Base-by-base conservation (phyloP, 2,113 vertebrate genomes). In the Onychostoma macrolepis region DNA sequence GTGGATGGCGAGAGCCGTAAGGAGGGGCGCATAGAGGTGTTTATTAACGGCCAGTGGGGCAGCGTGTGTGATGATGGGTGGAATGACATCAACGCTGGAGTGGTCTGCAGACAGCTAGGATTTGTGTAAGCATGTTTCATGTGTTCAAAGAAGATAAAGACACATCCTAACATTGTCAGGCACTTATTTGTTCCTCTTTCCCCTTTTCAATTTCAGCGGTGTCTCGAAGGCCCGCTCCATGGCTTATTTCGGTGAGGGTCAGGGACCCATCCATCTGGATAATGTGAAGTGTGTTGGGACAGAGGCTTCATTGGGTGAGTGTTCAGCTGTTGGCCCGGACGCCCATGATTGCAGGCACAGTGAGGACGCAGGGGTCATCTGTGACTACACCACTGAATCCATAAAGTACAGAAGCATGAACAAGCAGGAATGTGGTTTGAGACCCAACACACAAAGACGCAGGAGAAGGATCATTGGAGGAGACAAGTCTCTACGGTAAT, bases 401-500 rank as follows among this genome's bases (percentile, higher is more conserved):
- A 50, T 83, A 17, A 88, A 89, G 10, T 90, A 91, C 4, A 61
- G 67, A 7, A 69, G 83, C 58, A 21, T 67, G 4, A 72, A 80
- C 1, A 86, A 82, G 17, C 92, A 91, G 38, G 90, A 88, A 85
- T 95, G 94, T 28, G 94, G 94, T 58, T 83, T 90, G 58, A 94
- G 88, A 84, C 92, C 91, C 88, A 94, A 90, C 50, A 92, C 86
- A 78, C 91, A 94, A 91, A 94, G 92, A 1, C 95, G 97, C 19
- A 95, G 93, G 43, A 96, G 96, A 71, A 95, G 97, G 85, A 97
- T 97, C 85, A 95, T 97, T 45, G 97, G 97, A 79, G 97, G 96
- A 86, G 95, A 95, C 86, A 97, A 96, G 89, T 96, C 97, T 1
- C 92, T 96, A 88, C 95, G 97, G 96, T 97, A 94, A 86, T 43